Evolutionary conservation across 2,113 vertebrate genomes (phyloP).

Genomic region (Saiga tatarica): DNA sequence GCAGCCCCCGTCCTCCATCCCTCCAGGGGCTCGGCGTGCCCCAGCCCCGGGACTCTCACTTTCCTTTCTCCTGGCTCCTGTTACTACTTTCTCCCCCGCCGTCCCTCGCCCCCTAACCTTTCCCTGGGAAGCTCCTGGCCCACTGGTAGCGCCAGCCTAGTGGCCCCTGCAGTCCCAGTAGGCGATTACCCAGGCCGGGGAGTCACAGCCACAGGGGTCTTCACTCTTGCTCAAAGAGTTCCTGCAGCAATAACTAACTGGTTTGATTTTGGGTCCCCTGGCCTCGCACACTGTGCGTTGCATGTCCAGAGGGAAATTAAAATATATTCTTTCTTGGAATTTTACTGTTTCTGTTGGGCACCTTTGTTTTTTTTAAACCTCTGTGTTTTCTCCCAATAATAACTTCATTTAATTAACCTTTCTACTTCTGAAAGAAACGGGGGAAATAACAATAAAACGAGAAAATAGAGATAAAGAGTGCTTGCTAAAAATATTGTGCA

Average conservation of each 20-base stretch:
- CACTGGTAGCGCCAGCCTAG: not conserved
- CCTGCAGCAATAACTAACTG: not conserved
- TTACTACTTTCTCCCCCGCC: not conserved
- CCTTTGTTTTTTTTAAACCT: not conserved
- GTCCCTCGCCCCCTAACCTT: rapidly evolving
- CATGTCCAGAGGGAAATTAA: not conserved
- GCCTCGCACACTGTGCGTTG: not conserved
- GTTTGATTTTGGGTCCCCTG: not conserved
- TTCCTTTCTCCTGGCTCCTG: not conserved
- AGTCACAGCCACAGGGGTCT: not conserved
- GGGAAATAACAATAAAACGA: not conserved
- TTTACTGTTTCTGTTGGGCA: not conserved
- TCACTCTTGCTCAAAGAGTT: not conserved
- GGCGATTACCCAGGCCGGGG: not conserved
- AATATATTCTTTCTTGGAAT: not conserved
- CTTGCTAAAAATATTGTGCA: not conserved
- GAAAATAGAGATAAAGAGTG: not conserved
- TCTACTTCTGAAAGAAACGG: not conserved
- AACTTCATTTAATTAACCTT: not conserved
- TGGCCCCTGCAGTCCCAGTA: not conserved
- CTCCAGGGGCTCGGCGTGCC: not conserved
- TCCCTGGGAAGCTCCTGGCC: not conserved
- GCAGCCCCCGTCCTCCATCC: not conserved
- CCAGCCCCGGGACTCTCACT: not conserved
- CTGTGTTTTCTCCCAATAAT: not conserved